Conservation (phyloP, 2,888 invertebrate species). For the Pollenia labialis region DNA sequence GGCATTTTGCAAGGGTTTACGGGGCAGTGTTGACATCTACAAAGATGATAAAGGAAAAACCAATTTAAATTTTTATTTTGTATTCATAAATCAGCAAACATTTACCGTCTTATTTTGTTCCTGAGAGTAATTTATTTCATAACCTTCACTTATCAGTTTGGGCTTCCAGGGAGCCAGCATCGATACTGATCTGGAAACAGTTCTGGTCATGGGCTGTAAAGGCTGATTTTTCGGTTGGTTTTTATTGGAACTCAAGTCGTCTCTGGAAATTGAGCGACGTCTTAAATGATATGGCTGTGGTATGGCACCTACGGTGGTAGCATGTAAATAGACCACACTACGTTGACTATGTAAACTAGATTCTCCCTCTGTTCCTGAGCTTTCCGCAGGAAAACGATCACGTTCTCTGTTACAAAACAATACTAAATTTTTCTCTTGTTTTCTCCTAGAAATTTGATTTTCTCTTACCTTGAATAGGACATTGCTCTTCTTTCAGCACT, state of each 20-base stretch:
- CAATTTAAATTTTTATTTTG: too few species aligned
- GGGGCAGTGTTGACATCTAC: conserved; percentile 81
- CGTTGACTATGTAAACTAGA: conserved; percentile 92
- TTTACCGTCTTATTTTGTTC: conserved; percentile 82
- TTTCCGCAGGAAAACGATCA: conserved; percentile 83
- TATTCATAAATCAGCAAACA: conserved; percentile 18
- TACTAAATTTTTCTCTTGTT: background rate
- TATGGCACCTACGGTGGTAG: conserved; percentile 94
- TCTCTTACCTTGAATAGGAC: conserved; percentile 77
- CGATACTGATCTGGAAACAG: conserved; percentile 91
- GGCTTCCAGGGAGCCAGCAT: conserved; percentile 94
- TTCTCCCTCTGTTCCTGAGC: conserved; percentile 89
- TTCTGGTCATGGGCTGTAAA: conserved; percentile 86
- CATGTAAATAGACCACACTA: conserved; percentile 93
- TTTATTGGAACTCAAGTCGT: conserved; percentile 88
- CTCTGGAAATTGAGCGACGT: conserved; percentile 89
- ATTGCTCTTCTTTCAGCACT: conserved; percentile 80
- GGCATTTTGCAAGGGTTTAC: conserved; percentile 79
- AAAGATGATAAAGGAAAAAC: background rate
- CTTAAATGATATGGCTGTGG: conserved; percentile 89
- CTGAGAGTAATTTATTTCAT: conserved; percentile 92
- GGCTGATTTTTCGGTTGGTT: conserved; percentile 77
- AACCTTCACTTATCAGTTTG: conserved; percentile 88
- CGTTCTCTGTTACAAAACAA: conserved; percentile 78
- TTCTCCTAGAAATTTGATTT: background rate